phyloP scores from a whole-genome alignment of 64 coral and sea anemone species.

The Actinia equina region DNA sequence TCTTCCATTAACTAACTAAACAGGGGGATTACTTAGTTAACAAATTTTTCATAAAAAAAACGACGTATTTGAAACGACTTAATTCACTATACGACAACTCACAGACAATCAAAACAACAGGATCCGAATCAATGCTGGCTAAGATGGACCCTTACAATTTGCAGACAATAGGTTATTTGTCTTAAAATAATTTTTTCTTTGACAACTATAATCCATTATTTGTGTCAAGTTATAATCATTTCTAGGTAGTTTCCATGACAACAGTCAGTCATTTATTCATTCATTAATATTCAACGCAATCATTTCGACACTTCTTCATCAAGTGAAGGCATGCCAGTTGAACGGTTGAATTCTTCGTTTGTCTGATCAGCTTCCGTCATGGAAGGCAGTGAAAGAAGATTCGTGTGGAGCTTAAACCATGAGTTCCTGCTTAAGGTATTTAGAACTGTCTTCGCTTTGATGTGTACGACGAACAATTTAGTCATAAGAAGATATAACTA shows the following conservation, averaged over 20 bases:
- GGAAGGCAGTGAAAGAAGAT: not conserved
- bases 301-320: slow-evolving; percentile 3
- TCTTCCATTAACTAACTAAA: too few relatives aligned
- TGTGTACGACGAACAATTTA: too few relatives aligned
- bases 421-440: too few relatives aligned
- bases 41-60: too few relatives aligned
- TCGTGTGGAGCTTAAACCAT: not conserved
- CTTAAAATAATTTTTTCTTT: not conserved
- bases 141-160: not conserved
- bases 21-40: too few relatives aligned
- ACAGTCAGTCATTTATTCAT: not conserved
- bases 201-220: not conserved
- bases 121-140: too few relatives aligned
- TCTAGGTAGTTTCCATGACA: not conserved
- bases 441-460: too few relatives aligned
- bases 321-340: not conserved
- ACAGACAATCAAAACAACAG: too few relatives aligned
- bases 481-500: too few relatives aligned
- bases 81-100: too few relatives aligned
- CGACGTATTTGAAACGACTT: too few relatives aligned
- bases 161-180: too few relatives aligned
- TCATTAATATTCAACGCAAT: slow-evolving; percentile 1
- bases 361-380: not conserved
- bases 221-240: not conserved
- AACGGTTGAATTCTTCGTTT: not conserved